Conservation (phyloP, 2,888 invertebrate species). For the Notodonta ziczac region DNA sequence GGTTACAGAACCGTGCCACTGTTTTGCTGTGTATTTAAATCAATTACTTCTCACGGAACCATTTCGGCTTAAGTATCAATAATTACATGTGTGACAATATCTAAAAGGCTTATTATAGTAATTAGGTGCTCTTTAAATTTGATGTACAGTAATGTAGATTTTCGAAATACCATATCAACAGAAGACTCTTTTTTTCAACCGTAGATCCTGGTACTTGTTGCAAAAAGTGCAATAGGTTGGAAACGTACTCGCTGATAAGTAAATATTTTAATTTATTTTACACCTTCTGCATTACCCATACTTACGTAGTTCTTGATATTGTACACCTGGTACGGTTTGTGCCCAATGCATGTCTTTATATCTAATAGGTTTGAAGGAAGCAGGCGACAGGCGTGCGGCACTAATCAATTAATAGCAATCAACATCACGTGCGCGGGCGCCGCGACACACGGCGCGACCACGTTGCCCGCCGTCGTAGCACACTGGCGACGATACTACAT, state of each 20-base stretch:
- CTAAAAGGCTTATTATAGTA: too few species aligned
- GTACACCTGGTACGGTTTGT: neutral
- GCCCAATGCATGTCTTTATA: conserved; percentile 15
- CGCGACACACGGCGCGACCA: conserved; percentile 42
- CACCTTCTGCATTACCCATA: too few species aligned
- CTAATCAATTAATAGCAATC: conserved; percentile 73
- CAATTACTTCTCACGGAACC: conserved; percentile 19
- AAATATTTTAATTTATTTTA: too few species aligned
- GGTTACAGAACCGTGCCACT: conserved; percentile 26
- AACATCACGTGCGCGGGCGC: conserved; percentile 52
- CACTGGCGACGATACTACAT: conserved; percentile 19
- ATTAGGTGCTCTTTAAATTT: too few species aligned
- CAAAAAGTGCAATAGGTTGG: too few species aligned
- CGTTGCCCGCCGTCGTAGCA: conserved; percentile 36
- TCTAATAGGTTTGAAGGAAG: conserved; percentile 30
- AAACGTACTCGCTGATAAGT: too few species aligned
- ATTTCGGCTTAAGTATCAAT: neutral
- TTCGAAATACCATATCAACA: too few species aligned
- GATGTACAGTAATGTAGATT: too few species aligned
- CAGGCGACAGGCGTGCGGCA: conserved; percentile 53
- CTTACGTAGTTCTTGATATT: too few species aligned
- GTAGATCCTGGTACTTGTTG: too few species aligned
- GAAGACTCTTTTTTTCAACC: too few species aligned
- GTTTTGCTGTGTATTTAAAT: conserved; percentile 21
- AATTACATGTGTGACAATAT: conserved; percentile 2